Conservation (phyloP, 2,113 vertebrate genomes). For the Etheostoma cragini region DNA sequence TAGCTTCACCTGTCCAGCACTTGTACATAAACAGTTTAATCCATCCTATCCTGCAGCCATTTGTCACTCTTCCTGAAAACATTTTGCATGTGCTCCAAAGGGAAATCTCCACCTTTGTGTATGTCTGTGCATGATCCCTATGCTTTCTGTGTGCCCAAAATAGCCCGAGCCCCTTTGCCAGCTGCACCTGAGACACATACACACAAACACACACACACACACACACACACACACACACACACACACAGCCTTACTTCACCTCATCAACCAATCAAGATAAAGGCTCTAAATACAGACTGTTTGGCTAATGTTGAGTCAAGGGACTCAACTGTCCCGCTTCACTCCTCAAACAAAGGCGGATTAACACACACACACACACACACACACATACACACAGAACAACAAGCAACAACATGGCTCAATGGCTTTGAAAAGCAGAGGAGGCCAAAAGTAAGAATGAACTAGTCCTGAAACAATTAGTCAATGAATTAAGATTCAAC, state of each 20-base stretch:
- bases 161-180: conserved; percentile 34
- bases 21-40: background rate
- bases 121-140: conserved; percentile 38
- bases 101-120: conserved; percentile 50
- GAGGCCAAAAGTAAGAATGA: background rate
- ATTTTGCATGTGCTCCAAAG: conserved; percentile 21
- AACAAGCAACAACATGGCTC: conserved; percentile 2
- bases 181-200: conserved; percentile 62
- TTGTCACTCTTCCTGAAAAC: conserved; percentile 15
- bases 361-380: conserved; percentile 36
- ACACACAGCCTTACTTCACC: conserved; percentile 46
- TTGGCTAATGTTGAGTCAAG: conserved; percentile 59
- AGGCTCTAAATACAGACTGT: conserved; percentile 46
- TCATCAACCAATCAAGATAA: conserved; percentile 57
- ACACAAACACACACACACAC: conserved; percentile 27
- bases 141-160: conserved; percentile 43
- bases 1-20: background rate
- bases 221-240: conserved; percentile 26
- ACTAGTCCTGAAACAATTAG: background rate
- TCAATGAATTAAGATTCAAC: background rate
- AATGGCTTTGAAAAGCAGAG: background rate
- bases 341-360: conserved; percentile 65
- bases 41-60: background rate
- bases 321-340: conserved; percentile 36
- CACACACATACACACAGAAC: background rate